Base-by-base conservation (phyloP, 1,140 invertebrate genomes). In the Oryctes rhinoceros region DNA sequence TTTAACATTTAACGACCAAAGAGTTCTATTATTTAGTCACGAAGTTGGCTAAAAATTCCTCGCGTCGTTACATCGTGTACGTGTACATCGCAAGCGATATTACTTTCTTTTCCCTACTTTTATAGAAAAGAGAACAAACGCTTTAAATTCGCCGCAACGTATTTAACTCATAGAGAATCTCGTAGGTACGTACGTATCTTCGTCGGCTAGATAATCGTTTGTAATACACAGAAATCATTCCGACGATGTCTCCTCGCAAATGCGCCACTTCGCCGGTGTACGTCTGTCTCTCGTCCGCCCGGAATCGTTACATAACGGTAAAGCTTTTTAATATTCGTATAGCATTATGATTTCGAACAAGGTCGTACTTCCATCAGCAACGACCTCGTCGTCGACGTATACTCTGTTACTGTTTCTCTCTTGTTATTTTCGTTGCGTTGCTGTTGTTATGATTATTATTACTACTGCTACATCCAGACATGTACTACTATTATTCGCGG, bases 311-410 rank as follows among this genome's bases (percentile, higher is more conserved):
- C 39, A 44, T 59, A 59, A 59, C 53, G 15, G 53, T 59, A 59
- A 59, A 59, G 53, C 53, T 59, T 59, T 59, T 59, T 59, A 59
- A 59, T 59, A 59, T 59, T 59, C 53, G 13, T 59, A 59, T 59
- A 59, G 18, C 53, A 59, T 18, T 59, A 59, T 59, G 53, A 59
- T 59, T 59, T 59, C 53, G 15, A 59, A 59, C 53, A 59, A 59
- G 53, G 53, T 59, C 53, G 53, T 59, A 59, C 53, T 59, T 59
- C 53, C 53, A 59, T 18, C 15, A 15, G 18, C 53, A 15, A 44
- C 53, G 53, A 59, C 15, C 53, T 59, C 15, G 6, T 18, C 53
- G 53, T 18, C 53, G 53, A 6, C 18, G 53, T 18, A 18, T 59
- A 18, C 18, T n/a, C n/a, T 59, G 53, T 59, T 59, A 18, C 53